These are phyloP conservation scores for Sebastes taczanowskii DNA, from an alignment of 2,797 vertebrate genomes.

Conservation along the genomic window DNA sequence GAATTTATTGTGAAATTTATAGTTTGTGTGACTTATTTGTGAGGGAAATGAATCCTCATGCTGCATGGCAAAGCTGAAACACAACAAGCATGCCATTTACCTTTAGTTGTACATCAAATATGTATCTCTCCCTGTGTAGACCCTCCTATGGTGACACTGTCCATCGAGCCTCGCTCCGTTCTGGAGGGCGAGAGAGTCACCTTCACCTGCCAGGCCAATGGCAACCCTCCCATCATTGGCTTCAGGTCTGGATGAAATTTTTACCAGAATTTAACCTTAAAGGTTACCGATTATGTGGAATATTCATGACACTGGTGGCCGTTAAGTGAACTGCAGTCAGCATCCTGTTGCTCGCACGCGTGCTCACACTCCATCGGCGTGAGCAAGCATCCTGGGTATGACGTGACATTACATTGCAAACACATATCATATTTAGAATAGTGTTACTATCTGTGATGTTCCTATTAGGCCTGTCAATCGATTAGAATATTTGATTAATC, in stretches of 20 bases:
- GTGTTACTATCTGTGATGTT: not conserved
- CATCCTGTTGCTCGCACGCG: accelerated
- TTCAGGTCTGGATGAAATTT: conserved; percentile 83
- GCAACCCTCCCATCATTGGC: conserved; percentile 94
- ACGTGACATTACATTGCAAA: not conserved
- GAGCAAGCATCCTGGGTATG: not conserved
- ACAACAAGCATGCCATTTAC: not conserved
- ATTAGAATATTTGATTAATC: too few species aligned
- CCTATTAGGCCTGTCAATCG: not conserved
- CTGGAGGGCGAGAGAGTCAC: conserved; percentile 92
- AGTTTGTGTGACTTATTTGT: conserved; percentile 7
- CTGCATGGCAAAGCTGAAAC: not conserved
- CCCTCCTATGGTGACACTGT: conserved; percentile 92
- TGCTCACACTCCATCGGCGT: not conserved
- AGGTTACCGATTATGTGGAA: not conserved
- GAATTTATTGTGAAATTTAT: not conserved
- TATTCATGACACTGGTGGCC: not conserved
- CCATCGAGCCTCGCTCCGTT: conserved; percentile 94
- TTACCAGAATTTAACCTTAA: not conserved
- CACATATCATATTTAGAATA: not conserved
- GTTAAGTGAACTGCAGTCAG: not conserved
- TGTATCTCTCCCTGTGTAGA: conserved; percentile 72
- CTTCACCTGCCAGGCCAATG: conserved; percentile 93
- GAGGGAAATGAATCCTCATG: not conserved
- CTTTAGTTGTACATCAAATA: not conserved